Evolutionary conservation across 2,888 invertebrate species (phyloP), one percentile per base, ranked within the genome.

Genomic region (Thymelicus sylvestris): DNA sequence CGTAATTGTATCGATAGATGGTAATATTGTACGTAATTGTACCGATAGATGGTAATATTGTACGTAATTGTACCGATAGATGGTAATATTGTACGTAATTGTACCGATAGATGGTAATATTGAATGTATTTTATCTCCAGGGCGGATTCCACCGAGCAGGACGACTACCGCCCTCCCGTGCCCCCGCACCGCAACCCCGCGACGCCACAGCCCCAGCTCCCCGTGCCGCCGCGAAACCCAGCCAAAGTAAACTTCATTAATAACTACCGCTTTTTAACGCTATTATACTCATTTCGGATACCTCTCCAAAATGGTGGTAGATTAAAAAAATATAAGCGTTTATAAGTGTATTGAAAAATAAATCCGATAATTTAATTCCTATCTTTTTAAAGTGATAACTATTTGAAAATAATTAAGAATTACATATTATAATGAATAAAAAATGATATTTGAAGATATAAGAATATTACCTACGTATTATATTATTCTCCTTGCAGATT

Each of bases 91-190:
- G 6, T 50, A 50, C 12, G 2, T 15, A 50, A 52, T 7, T 38
- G 19, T 52, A 52, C 13, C 15, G n/a, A 39, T 48, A 62, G n/a
- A 64, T 15, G 41, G 10, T 67, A 12, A 31, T 61, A 19, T 64
- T 59, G 52, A 15, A 41, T 47, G 44, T 66, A 47, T 52, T 83
- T 85, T 83, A 81, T 86, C 83, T 84, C 80, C 90, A 92, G 89
- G 89, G 93, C 82, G 82, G 95, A 95, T 75, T 79, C 85, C 50
- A 80, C 79, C 76, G 80, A 78, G 78, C 80, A 84, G 75, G 91
- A 89, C 79, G 97, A 97, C 76, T 97, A 98, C 91, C 95, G 96
- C 78, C 97, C 98, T 6, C 97, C 97, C n/a, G 97, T 98, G 70
- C 98, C 98, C 31, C 98, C 97, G 44, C 98, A 98, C 84, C 94